phyloP scores from a whole-genome alignment of 2,113 vertebrate genomes.

The Amia ocellicauda region DNA sequence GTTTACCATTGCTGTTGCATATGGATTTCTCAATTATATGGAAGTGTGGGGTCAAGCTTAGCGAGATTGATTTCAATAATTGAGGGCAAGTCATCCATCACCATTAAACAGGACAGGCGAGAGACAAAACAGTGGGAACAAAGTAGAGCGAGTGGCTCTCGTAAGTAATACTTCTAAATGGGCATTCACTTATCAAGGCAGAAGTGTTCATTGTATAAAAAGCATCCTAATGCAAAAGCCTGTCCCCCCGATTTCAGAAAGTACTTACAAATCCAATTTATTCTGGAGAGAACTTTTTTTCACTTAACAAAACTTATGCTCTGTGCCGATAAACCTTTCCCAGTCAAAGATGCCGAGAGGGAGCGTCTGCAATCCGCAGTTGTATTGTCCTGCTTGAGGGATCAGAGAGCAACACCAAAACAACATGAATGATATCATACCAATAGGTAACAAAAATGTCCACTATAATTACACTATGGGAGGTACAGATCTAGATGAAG shows the following conservation, averaged over 20 bases:
- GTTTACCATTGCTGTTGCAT: background rate
- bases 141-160: conserved; percentile 14
- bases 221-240: background rate
- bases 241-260: background rate
- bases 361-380: too few species aligned
- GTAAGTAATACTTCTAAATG: conserved; percentile 8
- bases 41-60: conserved; percentile 17
- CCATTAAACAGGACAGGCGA: conserved; percentile 15
- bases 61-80: conserved; percentile 1
- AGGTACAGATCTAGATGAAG: too few species aligned
- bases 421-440: background rate
- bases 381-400: too few species aligned
- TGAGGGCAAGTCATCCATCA: conserved; percentile 22
- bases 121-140: background rate
- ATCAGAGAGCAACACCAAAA: background rate
- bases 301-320: background rate
- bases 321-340: too few species aligned
- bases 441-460: too few species aligned
- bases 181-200: background rate
- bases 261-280: background rate
- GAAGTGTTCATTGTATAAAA: conserved; percentile 9
- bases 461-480: too few species aligned
- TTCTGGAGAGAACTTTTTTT: background rate
- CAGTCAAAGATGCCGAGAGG: too few species aligned
- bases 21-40: conserved; percentile 12